Evolutionary conservation across 2,113 vertebrate species (phyloP), one percentile per base, ranked within the genome.

Genomic region (Charadrius vociferus): DNA sequence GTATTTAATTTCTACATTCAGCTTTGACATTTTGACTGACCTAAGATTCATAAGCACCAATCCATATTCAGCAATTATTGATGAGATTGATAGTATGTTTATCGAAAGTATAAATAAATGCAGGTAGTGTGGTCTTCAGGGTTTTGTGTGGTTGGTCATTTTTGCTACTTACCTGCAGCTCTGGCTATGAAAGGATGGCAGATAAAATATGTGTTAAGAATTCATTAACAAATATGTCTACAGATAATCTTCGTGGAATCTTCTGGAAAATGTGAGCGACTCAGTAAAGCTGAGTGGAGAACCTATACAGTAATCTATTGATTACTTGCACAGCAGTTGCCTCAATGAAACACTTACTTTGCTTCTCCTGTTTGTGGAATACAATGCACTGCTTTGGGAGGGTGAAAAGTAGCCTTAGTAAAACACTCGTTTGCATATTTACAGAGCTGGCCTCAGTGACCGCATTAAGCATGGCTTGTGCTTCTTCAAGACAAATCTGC

Each of bases 401-500:
- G 41, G 29, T 72, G 41, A 66, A 45, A 81, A 67, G 49, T 80
- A 45, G 17, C 32, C 56, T 72, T 82, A 65, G 22, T 81, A 59
- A 86, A 92, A 77, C 50, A 45, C 59, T 86, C 3, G 3, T 47
- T 47, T 70, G 49, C 21, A 11, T 55, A 71, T 89, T 90, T 78
- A 86, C 58, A 39, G 66, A 93, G 81, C 52, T 94, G 90, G 36
- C 55, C 34, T 89, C 67, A 89, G 86, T 95, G 81, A 86, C 94
- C 36, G 86, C 53, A 77, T 84, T 71, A 80, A 82, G 86, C 50
- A 85, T 78, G 26, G 13, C 10, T 67, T 39, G 63, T 70, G 41
- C 73, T 79, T 80, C 81, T 84, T 86, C 61, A 95, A 55, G 43
- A 20, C 71, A 58, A 61, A 88, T 89, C 37, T 95, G 18, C 32